These are phyloP conservation scores for Phoxinus phoxinus DNA, from an alignment of 2,113 vertebrate genomes.

Conservation along the genomic window DNA sequence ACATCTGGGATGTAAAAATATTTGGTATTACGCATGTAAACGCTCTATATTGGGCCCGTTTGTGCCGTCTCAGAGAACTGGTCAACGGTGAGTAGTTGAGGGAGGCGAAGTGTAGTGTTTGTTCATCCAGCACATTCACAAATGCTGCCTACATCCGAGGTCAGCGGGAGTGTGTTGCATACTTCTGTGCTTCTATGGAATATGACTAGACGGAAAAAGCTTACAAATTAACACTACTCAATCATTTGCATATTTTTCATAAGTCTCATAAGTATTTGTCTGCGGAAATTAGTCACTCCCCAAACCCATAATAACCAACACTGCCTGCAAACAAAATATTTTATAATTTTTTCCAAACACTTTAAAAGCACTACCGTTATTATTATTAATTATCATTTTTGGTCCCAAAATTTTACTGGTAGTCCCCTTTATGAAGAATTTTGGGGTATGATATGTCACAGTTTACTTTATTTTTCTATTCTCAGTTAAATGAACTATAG, in stretches of 20 bases:
- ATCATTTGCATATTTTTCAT: not conserved
- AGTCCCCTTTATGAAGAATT: no score
- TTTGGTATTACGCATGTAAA: not conserved
- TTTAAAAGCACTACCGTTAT: not conserved
- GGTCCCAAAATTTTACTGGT: no score
- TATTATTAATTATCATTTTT: not conserved
- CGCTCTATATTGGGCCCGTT: not conserved
- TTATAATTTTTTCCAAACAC: not conserved
- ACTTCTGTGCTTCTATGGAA: not conserved
- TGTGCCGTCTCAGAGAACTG: not conserved
- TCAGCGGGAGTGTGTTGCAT: not conserved
- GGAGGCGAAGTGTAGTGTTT: not conserved
- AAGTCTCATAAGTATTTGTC: not conserved
- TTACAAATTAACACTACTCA: not conserved
- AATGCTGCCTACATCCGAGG: not conserved
- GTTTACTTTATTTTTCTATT: no score
- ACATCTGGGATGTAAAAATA: not conserved
- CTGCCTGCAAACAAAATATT: not conserved
- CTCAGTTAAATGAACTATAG: no score
- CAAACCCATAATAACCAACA: not conserved
- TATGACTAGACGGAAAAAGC: not conserved
- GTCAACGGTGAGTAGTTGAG: not conserved
- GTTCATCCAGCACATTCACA: not conserved
- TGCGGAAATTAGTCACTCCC: not conserved
- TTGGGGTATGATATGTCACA: no score